Evolutionary conservation across 2,113 vertebrate species (phyloP), one percentile per base, ranked within the genome.

Genomic region (Oreochromis niloticus): DNA sequence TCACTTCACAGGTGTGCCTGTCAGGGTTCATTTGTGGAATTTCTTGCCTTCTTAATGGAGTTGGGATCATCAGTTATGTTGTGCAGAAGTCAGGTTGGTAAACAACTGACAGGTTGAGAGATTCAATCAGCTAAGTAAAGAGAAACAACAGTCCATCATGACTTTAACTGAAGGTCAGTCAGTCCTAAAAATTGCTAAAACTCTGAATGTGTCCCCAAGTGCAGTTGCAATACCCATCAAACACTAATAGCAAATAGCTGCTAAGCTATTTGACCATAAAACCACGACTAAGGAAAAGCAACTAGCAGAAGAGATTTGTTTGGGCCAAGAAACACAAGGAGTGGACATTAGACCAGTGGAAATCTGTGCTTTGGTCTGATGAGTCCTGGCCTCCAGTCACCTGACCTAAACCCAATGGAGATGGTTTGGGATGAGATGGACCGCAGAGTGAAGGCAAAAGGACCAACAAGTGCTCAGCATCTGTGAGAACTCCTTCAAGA

Each of bases 61-160:
- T 52, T 52, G 1, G 48, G 17, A 1, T n/a, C 19, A 55, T 55
- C n/a, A 55, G n/a, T 11, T 55, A 10, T 22, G 10, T 22, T 55
- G 52, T 55, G n/a, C 9, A 55, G 52, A 1, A 16, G 50, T 0
- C 17, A 9, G 17, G 50, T 52, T 52, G 50, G 0, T 52, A 19
- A 0, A 19, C 0, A 52, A 8, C 0, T 52, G 17, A 52, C 4
- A 27, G 27, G 27, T 27, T 27, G 27, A 27, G 27, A 50, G 16
- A 50, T 0, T 9, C 19, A 56, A 2, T 57, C 55, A 8, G 55
- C 22, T 0, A 27, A 56, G n/a, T n/a, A n/a, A n/a, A n/a, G 55
- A 57, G 22, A 14, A 57, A 57, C 55, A 27, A 57, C 55, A 57
- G 55, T 12, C 12, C 55, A 30, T 59, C 55, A 8, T 27, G 6